Evolutionary conservation across 2,888 invertebrate species (phyloP), one percentile per base, ranked within the genome.

Genomic region (Caenorhabditis japonica): DNA sequence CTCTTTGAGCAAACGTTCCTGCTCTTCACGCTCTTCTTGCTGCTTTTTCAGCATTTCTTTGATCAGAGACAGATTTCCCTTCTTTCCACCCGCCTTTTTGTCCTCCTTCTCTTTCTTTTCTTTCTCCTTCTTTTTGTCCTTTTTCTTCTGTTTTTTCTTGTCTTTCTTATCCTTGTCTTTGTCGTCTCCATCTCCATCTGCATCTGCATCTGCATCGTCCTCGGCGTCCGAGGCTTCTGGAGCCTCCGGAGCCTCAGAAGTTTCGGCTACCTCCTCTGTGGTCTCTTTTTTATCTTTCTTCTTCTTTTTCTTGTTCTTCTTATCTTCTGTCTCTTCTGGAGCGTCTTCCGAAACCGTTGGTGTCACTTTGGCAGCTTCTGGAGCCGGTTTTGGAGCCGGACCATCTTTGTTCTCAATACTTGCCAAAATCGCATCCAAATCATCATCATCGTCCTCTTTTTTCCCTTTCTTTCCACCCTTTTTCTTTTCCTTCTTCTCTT

Each of bases 21-120:
- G 74, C 49, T 88, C 82, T 55, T 88, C 88, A 69, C 88, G 86
- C 58, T 95, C 94, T 88, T 95, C 95, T 87, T 82, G 84, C 43
- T 88, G 81, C 58, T 85, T 85, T 60, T 86, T 83, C 75, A 89
- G 84, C 46, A 88, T 83, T 73, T 90, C 89, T 77, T 88, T 88
- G 75, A 90, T 79, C 53, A 76, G 39, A 13, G 53, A 55, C 21
- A 80, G 47, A 4, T 62, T 46, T 49, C 72, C 76, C 61, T 80
- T 76, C 61, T 79, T 79, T 55, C 62, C 69, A 4, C 75, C 71
- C 46, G 68, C 62, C 52, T 74, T 69, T 17, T 72, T 71, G 44
- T 70, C 47, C 30, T 79, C 64, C 39, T 69, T 56, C 38, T 71
- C 51, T 56, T 79, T 62, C 17, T 77, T 59, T 33, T 81, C 55